Evolutionary conservation across 1,140 invertebrate genomes (phyloP).

Genomic region (Apis laboriosa): DNA sequence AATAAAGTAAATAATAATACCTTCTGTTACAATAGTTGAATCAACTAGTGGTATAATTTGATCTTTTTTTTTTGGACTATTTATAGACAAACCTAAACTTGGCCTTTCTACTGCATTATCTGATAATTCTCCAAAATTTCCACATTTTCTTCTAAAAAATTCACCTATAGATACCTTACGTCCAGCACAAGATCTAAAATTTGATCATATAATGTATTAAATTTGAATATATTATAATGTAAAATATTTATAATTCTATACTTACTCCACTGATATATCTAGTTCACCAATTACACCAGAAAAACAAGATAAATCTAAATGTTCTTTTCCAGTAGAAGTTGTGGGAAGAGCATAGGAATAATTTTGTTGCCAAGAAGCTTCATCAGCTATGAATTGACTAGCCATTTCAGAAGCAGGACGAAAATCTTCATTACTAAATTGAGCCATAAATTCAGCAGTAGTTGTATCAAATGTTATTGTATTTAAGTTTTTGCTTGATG

Average conservation of each 20-base stretch:
- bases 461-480: conserved; percentile 66
- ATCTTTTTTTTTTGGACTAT: conserved; percentile 65
- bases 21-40: conserved; percentile 63
- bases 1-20: conserved; percentile 50
- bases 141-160: conserved; percentile 74
- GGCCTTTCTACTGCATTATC: conserved; percentile 54
- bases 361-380: conserved; percentile 69
- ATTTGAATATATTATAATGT: not conserved
- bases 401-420: conserved; percentile 66
- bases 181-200: conserved; percentile 66
- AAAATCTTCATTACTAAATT: conserved; percentile 73
- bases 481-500: conserved; percentile 24
- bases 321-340: conserved; percentile 55
- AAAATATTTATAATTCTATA: conserved; percentile 18
- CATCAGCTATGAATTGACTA: conserved; percentile 69
- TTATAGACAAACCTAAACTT: conserved; percentile 67
- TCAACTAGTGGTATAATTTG: conserved; percentile 66
- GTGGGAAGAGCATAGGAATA: conserved; percentile 48
- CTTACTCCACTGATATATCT: conserved; percentile 71
- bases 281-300: conserved; percentile 75
- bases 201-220: not conserved
- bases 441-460: conserved; percentile 68
- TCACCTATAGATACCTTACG: conserved; percentile 70
- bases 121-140: conserved; percentile 62
- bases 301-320: conserved; percentile 71